These are phyloP conservation scores for Sicus ferrugineus DNA, from an alignment of 2,888 invertebrate species.

Conservation along the genomic window DNA sequence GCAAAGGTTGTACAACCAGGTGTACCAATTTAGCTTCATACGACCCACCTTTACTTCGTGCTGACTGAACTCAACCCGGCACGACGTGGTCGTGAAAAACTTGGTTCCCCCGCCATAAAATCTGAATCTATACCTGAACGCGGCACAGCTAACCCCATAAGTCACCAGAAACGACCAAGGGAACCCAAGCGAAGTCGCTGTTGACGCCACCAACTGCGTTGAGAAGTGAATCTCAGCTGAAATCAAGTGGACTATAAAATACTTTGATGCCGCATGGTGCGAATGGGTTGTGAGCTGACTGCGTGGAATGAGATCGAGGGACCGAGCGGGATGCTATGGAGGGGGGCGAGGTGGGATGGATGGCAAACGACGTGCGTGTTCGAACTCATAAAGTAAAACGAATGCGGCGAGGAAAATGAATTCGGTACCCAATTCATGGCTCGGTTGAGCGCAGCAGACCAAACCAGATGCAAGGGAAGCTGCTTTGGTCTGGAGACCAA, in stretches of 20 bases:
- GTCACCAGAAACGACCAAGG: not conserved
- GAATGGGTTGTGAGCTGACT: not conserved
- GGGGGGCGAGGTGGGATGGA: not conserved
- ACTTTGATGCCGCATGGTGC: not conserved
- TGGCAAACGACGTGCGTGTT: not conserved
- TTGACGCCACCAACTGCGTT: constrained; percentile 3
- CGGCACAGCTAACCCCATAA: not conserved
- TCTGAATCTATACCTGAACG: not conserved
- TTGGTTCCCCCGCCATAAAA: not conserved
- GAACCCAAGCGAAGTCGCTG: not conserved
- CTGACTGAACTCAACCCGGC: constrained; percentile 21
- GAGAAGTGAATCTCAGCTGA: not conserved
- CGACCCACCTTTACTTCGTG: constrained; percentile 14
- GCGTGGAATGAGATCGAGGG: not conserved
- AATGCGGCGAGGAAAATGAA: not conserved
- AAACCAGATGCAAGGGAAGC: not conserved
- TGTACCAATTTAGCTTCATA: constrained; percentile 27
- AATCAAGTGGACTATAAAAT: not conserved
- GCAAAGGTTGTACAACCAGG: constrained; percentile 26
- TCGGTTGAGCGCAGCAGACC: not conserved
- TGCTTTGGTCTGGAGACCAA: not conserved
- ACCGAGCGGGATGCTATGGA: not conserved
- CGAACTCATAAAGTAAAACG: not conserved
- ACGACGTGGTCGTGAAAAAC: not conserved
- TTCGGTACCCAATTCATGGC: not conserved